A percentile compares a stretch with the other conserved stretches of the same genome.
phyloP scores from a whole-genome alignment of 2,888 invertebrate genomes.

The Agapetus fuscipes region DNA sequence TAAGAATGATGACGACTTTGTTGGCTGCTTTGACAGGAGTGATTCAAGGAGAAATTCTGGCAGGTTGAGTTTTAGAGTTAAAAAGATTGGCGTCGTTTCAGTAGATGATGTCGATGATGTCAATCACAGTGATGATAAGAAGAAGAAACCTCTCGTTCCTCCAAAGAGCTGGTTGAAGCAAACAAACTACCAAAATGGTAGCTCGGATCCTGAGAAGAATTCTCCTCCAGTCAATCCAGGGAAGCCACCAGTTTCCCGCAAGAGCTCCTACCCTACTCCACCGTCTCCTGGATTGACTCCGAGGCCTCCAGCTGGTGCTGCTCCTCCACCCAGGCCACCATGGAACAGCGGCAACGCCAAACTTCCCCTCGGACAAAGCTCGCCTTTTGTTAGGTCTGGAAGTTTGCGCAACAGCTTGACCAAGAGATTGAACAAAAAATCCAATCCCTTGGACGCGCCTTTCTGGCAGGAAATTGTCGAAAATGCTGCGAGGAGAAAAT shows the following conservation, averaged over 20 bases:
- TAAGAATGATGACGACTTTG: constrained; percentile 6
- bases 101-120: constrained; percentile 41
- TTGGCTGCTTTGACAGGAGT: constrained; percentile 11
- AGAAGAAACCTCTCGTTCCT: constrained; percentile 28
- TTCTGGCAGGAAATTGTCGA: constrained; percentile 49
- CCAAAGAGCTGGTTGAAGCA: constrained; percentile 29
- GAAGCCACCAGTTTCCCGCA: constrained; percentile 13
- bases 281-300: constrained; percentile 1
- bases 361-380: constrained; percentile 15
- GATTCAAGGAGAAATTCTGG: constrained; percentile 30
- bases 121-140: constrained; percentile 37
- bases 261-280: constrained; percentile 13
- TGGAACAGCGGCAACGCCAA: constrained; percentile 35
- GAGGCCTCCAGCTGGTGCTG: constrained; percentile 24
- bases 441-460: constrained; percentile 33
- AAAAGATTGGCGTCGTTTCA: constrained; percentile 40
- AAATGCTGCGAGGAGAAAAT: constrained; percentile 46
- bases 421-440: constrained; percentile 33
- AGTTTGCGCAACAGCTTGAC: constrained; percentile 37
- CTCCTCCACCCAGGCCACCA: constrained; percentile 34
- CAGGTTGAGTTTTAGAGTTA: constrained; percentile 37
- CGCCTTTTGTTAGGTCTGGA: constrained; percentile 31
- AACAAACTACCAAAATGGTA: constrained; percentile 14
- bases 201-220: constrained; percentile 8
- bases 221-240: constrained; percentile 7